Conservation (phyloP, 2,888 invertebrate genomes). For the Drosophila atroscutellata region DNA sequence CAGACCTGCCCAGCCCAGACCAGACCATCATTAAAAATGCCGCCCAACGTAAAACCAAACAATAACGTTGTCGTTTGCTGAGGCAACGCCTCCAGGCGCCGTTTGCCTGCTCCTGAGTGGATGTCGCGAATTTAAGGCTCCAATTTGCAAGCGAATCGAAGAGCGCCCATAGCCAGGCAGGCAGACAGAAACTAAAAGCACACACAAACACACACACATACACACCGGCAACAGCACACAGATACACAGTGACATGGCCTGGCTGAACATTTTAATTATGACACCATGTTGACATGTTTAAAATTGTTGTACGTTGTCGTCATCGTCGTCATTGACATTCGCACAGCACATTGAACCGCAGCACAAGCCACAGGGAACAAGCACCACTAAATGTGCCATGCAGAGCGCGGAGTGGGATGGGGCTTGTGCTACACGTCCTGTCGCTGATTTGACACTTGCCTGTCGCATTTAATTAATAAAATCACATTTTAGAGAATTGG, state of each 20-base stretch:
- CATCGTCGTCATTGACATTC: constrained; percentile 44
- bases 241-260: constrained; percentile 28
- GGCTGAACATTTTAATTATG: constrained; percentile 78
- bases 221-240: background rate
- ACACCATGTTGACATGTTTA: constrained; percentile 77
- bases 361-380: constrained; percentile 50
- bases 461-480: constrained; percentile 79
- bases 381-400: background rate
- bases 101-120: constrained; percentile 14
- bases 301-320: constrained; percentile 70
- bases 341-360: constrained; percentile 71
- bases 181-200: constrained; percentile 30
- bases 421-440: constrained; percentile 34
- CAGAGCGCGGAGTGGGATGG: background rate
- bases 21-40: constrained; percentile 66
- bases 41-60: constrained; percentile 53
- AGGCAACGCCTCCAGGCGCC: constrained; percentile 49
- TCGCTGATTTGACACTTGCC: constrained; percentile 74
- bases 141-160: constrained; percentile 62
- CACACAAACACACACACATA: constrained; percentile 21
- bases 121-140: constrained; percentile 46
- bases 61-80: constrained; percentile 47
- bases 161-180: constrained; percentile 17
- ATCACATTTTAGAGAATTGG: constrained; percentile 72
- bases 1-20: constrained; percentile 19